A percentile compares a stretch with the other conserved stretches of the same genome.
Evolutionary conservation across 2,797 vertebrate genomes (phyloP).

Genomic region (Melanotaenia pygmaea): DNA sequence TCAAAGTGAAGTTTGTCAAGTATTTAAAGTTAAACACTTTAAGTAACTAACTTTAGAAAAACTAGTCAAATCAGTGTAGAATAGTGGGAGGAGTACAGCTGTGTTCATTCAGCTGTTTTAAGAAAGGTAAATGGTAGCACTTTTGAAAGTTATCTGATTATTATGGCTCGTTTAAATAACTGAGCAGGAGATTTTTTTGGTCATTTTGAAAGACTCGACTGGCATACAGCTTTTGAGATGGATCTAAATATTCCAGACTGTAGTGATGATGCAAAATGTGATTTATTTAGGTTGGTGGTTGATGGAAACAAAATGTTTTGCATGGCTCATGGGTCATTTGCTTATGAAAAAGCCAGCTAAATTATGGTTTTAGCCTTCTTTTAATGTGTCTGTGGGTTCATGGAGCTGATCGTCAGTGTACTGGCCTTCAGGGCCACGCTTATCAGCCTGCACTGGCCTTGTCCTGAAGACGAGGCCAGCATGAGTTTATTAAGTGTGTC

Average conservation of each 20-base stretch:
- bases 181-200: neutral
- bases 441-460: neutral
- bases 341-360: neutral
- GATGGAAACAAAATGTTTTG: neutral
- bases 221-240: neutral
- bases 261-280: neutral
- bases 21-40: neutral
- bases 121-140: neutral
- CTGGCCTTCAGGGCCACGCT: neutral
- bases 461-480: slow-evolving; percentile 36
- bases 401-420: neutral
- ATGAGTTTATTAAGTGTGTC: slow-evolving; percentile 38
- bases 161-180: neutral
- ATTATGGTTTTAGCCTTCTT: neutral
- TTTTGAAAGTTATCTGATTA: neutral
- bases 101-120: neutral
- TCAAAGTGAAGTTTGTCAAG: neutral
- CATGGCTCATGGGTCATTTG: neutral
- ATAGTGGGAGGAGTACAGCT: neutral
- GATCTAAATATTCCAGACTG: neutral
- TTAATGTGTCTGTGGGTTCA: neutral
- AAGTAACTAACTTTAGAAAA: neutral
- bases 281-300: neutral
- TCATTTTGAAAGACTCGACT: neutral
- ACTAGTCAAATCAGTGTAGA: neutral